phyloP scores from a whole-genome alignment of 2,888 invertebrate genomes.

The Hylaea fasciaria region DNA sequence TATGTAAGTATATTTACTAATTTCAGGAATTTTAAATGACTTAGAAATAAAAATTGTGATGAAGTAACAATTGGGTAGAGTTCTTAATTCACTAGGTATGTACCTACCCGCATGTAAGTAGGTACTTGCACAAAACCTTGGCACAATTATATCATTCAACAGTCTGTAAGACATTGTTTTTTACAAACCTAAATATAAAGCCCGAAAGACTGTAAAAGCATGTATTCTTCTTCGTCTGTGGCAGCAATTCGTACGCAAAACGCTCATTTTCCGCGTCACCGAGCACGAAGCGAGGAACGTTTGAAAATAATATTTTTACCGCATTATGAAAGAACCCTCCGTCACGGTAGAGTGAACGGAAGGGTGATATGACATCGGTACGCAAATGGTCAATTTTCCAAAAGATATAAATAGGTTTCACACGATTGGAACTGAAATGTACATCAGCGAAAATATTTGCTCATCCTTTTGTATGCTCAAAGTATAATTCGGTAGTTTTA shows the following conservation, averaged over 20 bases:
- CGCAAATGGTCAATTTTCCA: constrained; percentile 58
- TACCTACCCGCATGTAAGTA: neutral
- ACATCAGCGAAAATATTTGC: neutral
- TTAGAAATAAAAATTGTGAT: too few species aligned
- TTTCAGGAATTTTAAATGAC: too few species aligned
- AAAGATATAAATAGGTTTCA: constrained; percentile 55
- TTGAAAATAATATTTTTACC: constrained; percentile 73
- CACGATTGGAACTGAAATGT: constrained; percentile 43
- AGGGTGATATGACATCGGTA: constrained; percentile 62
- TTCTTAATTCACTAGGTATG: too few species aligned
- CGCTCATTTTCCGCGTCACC: constrained; percentile 69
- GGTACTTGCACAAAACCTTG: neutral
- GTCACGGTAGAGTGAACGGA: constrained; percentile 58
- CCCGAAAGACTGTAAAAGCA: constrained; percentile 43
- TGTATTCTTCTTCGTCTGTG: constrained; percentile 24
- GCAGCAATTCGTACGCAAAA: constrained; percentile 52
- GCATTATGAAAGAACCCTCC: constrained; percentile 70
- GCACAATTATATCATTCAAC: neutral
- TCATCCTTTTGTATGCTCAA: neutral
- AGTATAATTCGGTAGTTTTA: neutral
- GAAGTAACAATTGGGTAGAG: too few species aligned
- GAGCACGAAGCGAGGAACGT: constrained; percentile 57
- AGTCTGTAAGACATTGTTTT: constrained; percentile 22
- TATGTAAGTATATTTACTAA: constrained; percentile 11
- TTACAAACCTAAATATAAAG: constrained; percentile 27